Evolutionary conservation across 2,797 vertebrate species (phyloP), one percentile per base, ranked within the genome.

Genomic region (Hoplostethus atlanticus): DNA sequence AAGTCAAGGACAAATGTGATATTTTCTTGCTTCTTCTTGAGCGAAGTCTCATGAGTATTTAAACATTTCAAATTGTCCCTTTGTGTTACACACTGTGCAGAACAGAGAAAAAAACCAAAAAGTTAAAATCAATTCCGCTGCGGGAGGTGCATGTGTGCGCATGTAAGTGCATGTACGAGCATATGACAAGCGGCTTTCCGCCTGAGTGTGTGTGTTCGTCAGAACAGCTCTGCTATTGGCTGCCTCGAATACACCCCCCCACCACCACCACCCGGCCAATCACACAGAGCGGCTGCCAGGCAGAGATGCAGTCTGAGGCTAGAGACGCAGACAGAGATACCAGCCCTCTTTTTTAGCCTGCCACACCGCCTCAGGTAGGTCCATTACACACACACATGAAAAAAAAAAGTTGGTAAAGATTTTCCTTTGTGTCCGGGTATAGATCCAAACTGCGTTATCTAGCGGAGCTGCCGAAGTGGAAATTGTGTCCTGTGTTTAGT

Each of bases 171-270:
- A 56, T 71, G 46, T 46, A 48, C 48, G 58, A 63, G 72, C 42
- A 64, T 42, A 64, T 2, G 59, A 48, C 73, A 76, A 76, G 80
- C 73, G 78, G 46, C 57, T 68, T 38, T 75, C 36, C 62, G 70
- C 61, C 61, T 31, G 40, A 82, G 62, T 73, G 57, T 84, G 57
- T 85, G 73, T 71, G 40, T 77, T 80, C 25, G 75, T 77, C 61
- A 83, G 15, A 72, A 59, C 34, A 70, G 88, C 87, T 76, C 81
- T 40, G 81, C 76, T 68, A 95, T 95, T 95, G 94, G 95, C 80
- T 92, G 87, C 48, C 79, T 80, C 81, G 48, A 56, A 17, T 65
- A 46, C 73, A 56, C 21, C 82, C 71, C 69, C 66, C 68, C 81
- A 55, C 64, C 21, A 21, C 21, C 64, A 59, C 12, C 36, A 64